Percentiles rank a stretch among this genome's conserved stretches.
Conservation (phyloP, 2,888 invertebrate species). For the Ethmia dodecea region DNA sequence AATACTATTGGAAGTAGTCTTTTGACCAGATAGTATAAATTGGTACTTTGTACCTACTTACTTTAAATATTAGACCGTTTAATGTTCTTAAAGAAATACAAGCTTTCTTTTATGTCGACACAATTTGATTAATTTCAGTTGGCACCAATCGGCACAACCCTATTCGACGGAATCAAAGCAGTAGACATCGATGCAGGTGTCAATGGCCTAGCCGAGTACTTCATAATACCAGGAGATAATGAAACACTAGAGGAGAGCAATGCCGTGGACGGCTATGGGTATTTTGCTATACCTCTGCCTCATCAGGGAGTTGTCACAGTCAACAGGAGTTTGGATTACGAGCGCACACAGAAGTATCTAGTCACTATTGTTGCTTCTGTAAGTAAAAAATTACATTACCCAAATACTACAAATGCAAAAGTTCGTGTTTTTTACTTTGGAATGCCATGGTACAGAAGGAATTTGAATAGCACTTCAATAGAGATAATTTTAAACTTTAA, state of each 20-base stretch:
- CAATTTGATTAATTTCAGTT: constrained; percentile 81
- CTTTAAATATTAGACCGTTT: too few species aligned
- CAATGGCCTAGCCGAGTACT: constrained; percentile 92
- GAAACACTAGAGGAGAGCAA: constrained; percentile 62
- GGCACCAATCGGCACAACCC: constrained; percentile 90
- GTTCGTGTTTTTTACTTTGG: too few species aligned
- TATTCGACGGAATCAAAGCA: constrained; percentile 89
- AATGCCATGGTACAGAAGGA: too few species aligned
- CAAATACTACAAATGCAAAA: too few species aligned
- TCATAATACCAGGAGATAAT: constrained; percentile 83
- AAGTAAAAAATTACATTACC: too few species aligned
- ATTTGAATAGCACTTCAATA: too few species aligned
- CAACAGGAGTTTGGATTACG: constrained; percentile 91
- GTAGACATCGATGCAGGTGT: constrained; percentile 91
- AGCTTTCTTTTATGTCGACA: too few species aligned
- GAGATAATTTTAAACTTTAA: too few species aligned
- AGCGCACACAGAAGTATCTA: constrained; percentile 90
- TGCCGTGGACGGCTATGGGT: constrained; percentile 87
- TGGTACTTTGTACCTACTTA: too few species aligned
- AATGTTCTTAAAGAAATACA: too few species aligned
- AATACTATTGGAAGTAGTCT: too few species aligned
- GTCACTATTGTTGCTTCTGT: constrained; percentile 93
- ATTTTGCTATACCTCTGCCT: constrained; percentile 90
- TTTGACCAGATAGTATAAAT: too few species aligned
- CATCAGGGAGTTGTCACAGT: constrained; percentile 94